A percentile compares a stretch with the other conserved stretches of the same genome.
Evolutionary conservation across 2,797 vertebrate species (phyloP).

Genomic region (Phyllotis vaccarum): DNA sequence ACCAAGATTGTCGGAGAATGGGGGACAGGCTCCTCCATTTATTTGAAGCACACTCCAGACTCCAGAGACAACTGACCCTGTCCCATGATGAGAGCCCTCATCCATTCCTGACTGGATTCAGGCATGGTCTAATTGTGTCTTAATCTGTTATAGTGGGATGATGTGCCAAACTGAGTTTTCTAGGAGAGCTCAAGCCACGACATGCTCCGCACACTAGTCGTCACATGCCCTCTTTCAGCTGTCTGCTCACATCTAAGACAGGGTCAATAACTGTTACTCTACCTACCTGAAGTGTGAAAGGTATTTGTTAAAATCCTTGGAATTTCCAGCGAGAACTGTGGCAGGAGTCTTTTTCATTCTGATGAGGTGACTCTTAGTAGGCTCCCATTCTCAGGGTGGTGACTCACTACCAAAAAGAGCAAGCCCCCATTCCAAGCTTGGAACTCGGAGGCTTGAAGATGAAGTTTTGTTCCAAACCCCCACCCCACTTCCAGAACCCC

Average conservation of each 20-base stretch:
- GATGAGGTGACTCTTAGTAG: neutral
- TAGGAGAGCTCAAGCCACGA: neutral
- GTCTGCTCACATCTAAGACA: neutral
- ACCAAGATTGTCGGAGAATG: neutral
- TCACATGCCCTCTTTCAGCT: neutral
- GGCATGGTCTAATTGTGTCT: neutral
- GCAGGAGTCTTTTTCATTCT: neutral
- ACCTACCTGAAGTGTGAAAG: neutral
- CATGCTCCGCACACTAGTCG: no score
- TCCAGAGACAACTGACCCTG: neutral
- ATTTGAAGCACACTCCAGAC: neutral
- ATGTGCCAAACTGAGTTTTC: neutral
- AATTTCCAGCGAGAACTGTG: neutral
- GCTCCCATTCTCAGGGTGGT: neutral
- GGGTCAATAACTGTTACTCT: neutral
- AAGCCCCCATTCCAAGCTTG: neutral
- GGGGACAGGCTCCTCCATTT: neutral
- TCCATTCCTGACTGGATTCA: neutral
- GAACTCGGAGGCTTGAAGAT: neutral
- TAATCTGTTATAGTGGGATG: neutral
- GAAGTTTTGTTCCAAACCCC: neutral
- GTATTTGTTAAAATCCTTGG: neutral
- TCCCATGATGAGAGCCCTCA: neutral
- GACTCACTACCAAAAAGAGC: neutral
- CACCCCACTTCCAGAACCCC: no score